A percentile compares a stretch with the other conserved stretches of the same genome.
These are phyloP conservation scores for Drosophila fuyamai DNA, from an alignment of 1,140 invertebrate species.

Conservation along the genomic window DNA sequence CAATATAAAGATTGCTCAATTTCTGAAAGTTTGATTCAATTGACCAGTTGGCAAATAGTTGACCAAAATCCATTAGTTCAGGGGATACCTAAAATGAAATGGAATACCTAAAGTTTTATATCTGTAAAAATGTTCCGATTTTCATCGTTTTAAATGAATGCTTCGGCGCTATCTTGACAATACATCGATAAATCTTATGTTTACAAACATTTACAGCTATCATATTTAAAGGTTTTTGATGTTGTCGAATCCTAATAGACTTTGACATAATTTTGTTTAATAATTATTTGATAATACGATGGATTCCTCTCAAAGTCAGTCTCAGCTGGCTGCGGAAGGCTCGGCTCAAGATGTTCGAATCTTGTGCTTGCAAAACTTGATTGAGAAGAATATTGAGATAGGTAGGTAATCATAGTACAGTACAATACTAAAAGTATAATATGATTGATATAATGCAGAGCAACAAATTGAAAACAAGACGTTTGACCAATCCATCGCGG, in stretches of 20 bases:
- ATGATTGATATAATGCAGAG: slow-evolving; percentile 21
- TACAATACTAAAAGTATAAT: background rate
- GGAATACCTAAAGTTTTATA: too few relatives aligned
- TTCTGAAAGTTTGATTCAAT: too few relatives aligned
- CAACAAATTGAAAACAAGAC: slow-evolving; percentile 49
- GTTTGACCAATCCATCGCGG: slow-evolving; percentile 50
- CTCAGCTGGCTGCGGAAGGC: background rate
- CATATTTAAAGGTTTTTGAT: slow-evolving; percentile 2
- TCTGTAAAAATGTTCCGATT: too few relatives aligned
- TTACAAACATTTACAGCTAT: slow-evolving; percentile 1
- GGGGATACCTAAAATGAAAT: too few relatives aligned
- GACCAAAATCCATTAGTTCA: too few relatives aligned
- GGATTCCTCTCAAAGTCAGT: slow-evolving; percentile 5
- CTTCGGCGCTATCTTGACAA: background rate
- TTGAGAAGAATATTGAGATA: slow-evolving; percentile 63
- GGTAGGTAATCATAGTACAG: slow-evolving; percentile 21
- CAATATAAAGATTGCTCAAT: too few relatives aligned
- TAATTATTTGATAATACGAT: slow-evolving; percentile 1
- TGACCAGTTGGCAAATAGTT: too few relatives aligned
- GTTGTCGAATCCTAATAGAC: background rate
- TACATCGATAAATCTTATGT: slow-evolving; percentile 1
- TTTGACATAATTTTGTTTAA: background rate
- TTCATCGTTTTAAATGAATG: background rate
- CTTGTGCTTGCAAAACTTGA: slow-evolving; percentile 52
- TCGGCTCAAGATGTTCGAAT: slow-evolving; percentile 33